Evolutionary conservation across 1,140 invertebrate genomes (phyloP).

Genomic region (Maniola jurtina): DNA sequence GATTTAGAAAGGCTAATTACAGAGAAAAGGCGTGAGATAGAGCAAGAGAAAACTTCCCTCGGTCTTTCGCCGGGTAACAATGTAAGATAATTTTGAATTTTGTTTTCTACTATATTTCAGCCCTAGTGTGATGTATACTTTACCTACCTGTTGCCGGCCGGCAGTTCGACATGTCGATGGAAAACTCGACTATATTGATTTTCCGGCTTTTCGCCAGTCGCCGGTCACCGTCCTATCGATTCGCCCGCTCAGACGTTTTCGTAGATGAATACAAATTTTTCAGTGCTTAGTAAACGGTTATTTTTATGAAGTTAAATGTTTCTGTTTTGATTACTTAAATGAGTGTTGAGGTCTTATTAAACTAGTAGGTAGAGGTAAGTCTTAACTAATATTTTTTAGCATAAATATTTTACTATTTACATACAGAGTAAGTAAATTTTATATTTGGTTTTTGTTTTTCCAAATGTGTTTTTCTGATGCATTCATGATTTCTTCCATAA

Average conservation of each 20-base stretch:
- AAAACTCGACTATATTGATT: constrained; percentile 28
- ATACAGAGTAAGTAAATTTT: too few species aligned
- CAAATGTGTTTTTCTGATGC: too few species aligned
- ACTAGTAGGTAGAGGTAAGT: too few species aligned
- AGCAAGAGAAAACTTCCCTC: constrained; percentile 63
- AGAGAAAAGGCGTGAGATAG: constrained; percentile 65
- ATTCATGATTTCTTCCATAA: too few species aligned
- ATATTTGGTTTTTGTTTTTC: too few species aligned
- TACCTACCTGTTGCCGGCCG: constrained; percentile 39
- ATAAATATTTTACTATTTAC: too few species aligned
- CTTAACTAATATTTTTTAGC: too few species aligned
- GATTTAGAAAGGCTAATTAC: constrained; percentile 73
- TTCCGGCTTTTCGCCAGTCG: constrained; percentile 19
- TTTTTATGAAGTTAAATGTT: not conserved
- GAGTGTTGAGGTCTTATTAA: too few species aligned
- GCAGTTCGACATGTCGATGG: not conserved
- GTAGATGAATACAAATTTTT: constrained; percentile 2
- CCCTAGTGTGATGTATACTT: not conserved
- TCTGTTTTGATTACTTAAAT: not conserved
- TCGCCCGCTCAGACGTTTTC: constrained; percentile 18
- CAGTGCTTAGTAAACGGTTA: constrained; percentile 7
- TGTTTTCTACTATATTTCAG: not conserved
- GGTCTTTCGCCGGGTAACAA: constrained; percentile 39
- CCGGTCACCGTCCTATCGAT: constrained; percentile 20
- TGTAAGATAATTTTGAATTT: constrained; percentile 18